Evolutionary conservation across 1,140 invertebrate species (phyloP).

Genomic region (Pseudobourletiella spinata): DNA sequence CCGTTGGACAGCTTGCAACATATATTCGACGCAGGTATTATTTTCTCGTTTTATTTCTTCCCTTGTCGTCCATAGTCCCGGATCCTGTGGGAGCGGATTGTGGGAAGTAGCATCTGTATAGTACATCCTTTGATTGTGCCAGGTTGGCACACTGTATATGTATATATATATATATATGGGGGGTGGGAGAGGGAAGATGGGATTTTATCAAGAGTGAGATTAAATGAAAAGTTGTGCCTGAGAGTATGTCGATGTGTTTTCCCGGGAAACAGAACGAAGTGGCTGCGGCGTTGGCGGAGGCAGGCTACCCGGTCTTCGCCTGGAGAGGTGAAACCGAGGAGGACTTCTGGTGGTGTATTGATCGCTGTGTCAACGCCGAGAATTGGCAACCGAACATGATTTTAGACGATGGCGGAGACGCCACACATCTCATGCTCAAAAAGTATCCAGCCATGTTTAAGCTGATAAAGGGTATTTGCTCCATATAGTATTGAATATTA

Average conservation of each 20-base stretch:
- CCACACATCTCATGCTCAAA: slow-evolving; percentile 75
- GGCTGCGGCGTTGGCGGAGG: slow-evolving; percentile 87
- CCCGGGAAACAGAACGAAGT: slow-evolving; percentile 82
- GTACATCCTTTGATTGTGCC: too few species aligned
- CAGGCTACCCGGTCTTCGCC: slow-evolving; percentile 79
- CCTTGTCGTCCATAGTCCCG: too few species aligned
- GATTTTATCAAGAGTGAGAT: too few species aligned
- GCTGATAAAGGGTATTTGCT: slow-evolving; percentile 70
- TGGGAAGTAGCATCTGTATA: too few species aligned
- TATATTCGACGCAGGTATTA: slow-evolving; percentile 86
- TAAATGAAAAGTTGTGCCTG: too few species aligned
- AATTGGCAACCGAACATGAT: slow-evolving; percentile 99
- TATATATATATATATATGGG: too few species aligned
- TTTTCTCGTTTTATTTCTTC: too few species aligned
- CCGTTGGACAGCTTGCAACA: slow-evolving; percentile 94
- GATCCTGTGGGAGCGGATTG: too few species aligned
- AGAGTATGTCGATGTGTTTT: slow-evolving; percentile 10
- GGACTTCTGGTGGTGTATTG: slow-evolving; percentile 99
- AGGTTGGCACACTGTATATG: too few species aligned
- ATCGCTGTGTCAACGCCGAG: slow-evolving; percentile 82
- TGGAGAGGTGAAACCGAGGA: slow-evolving; percentile 95
- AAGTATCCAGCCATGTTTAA: slow-evolving; percentile 93
- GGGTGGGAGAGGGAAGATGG: too few species aligned
- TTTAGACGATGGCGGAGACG: slow-evolving; percentile 93
- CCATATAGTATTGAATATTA: not conserved